Evolutionary conservation across 2,797 vertebrate genomes (phyloP), one percentile per base, ranked within the genome.

Genomic region (Gastrophryne carolinensis): DNA sequence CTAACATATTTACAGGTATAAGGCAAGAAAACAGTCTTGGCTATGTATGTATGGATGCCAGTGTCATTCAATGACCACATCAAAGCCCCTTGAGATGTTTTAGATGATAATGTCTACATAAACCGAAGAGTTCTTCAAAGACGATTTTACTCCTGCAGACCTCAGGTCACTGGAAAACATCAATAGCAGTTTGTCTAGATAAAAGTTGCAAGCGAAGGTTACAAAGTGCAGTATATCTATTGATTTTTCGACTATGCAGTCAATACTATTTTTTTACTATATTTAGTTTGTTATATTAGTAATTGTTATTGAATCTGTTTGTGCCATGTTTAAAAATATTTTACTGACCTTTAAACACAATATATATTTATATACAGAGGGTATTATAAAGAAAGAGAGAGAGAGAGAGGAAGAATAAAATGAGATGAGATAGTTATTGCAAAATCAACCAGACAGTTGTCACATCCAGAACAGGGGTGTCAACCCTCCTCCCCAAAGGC

Each of bases 151-250:
- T 4, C 39, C 17, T 6, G 9, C 44, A 47, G 35, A 24, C 21
- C 3, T n/a, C 24, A 17, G 27, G 23, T 37, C 35, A 37, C 34
- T 49, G 62, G 49, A 26, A 32, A 30, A 9, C 41, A 50, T 65
- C 62, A 50, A 65, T 64, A 65, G 26, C n/a, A 32, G 6, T 44
- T 27, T 49, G 26, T 47, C 62, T 47, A 29, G 62, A 50, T 32
- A 50, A 29, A 50, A 65, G 27, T 65, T 65, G 29, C 11, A 34
- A 19, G 23, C 10, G 23, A 47, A 17, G 61, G 44, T 15, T 65
- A 50, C 27, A 50, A 65, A 47, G 44, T 47, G 17, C n/a, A 4
- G 5, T 4, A 15, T 13, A 17, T 21, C 9, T 32, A 65, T 65
- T 65, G 62, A 65, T 50, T 65, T 49, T 34, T 21, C 1, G 12